Evolutionary conservation across 2,113 vertebrate species (phyloP), one percentile per base, ranked within the genome.

Genomic region (Periophthalmus modestus): DNA sequence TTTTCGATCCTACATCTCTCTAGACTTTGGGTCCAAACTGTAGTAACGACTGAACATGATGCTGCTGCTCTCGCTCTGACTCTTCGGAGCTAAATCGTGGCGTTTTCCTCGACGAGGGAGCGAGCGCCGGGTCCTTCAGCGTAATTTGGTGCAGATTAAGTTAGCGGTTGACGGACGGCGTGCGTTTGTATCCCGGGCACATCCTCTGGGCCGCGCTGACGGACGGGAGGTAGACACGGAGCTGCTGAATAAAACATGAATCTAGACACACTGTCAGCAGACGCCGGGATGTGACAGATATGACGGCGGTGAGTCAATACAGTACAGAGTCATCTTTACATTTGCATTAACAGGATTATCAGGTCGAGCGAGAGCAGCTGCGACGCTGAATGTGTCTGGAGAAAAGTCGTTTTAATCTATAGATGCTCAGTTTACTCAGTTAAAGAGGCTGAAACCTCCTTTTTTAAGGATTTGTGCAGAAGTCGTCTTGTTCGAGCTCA

Each of bases 231-330:
- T 57, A 82, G 82, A 85, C 78, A 58, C 66, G 13, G 62, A 36
- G 18, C 36, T 9, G 69, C 63, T 91, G 87, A 91, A 92, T 91
- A 89, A 90, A 92, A 88, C 86, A 90, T 91, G 78, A 85, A 68
- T 36, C 43, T 77, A 84, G 77, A 83, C 87, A 73, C 62, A 36
- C 81, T 85, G 82, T 86, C 88, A 79, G 82, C 77, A 80, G 70
- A 73, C 66, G 80, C 73, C 50, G 81, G 79, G 78, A 79, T 59
- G 71, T 79, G 85, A 80, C 79, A 68, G 82, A 54, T 77, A 83
- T 76, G 52, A 33, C 43, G 54, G 52, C 72, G 34, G n/a, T 47
- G 74, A 75, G 68, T 74, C 47, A 72, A 77, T 62, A 78, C 47
- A 72, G 74, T 62, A 78, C 78, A 72, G 52, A 71, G 76, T 62